phyloP scores from a whole-genome alignment of 2,888 invertebrate species.

The Drosophila leonis region DNA sequence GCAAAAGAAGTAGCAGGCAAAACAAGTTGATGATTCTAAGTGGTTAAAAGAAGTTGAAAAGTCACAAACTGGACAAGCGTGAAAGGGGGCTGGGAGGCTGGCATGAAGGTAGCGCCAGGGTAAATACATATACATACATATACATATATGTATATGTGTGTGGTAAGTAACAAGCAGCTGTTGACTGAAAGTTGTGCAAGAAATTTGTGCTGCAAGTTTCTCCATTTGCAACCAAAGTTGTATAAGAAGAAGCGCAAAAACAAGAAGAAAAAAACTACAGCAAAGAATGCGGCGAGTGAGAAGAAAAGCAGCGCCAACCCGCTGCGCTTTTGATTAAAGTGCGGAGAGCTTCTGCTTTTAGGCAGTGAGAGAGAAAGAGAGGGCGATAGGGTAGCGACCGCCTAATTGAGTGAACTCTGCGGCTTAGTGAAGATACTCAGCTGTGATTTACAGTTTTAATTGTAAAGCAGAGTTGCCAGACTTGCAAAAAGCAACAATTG shows the following conservation, averaged over 20 bases:
- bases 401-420: constrained; percentile 13
- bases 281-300: constrained; percentile 23
- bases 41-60: constrained; percentile 78
- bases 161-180: constrained; percentile 60
- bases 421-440: constrained; percentile 16
- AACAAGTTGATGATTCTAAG: constrained; percentile 78
- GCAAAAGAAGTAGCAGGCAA: constrained; percentile 57
- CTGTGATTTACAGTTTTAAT: constrained; percentile 17
- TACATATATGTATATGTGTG: background rate
- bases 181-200: constrained; percentile 65
- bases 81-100: background rate
- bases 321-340: constrained; percentile 24
- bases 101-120: background rate
- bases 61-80: constrained; percentile 66
- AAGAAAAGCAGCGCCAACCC: constrained; percentile 1
- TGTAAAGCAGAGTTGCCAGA: constrained; percentile 1
- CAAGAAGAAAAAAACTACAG: constrained; percentile 7
- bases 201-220: constrained; percentile 51
- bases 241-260: constrained; percentile 13
- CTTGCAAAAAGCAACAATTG: background rate
- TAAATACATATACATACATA: background rate
- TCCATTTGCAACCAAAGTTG: constrained; percentile 44
- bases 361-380: background rate
- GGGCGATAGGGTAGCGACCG: background rate
- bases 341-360: background rate